Percentiles rank a stretch among this genome's conserved stretches.
Conservation (phyloP, 1,140 invertebrate species). For the Araneus ventricosus region DNA sequence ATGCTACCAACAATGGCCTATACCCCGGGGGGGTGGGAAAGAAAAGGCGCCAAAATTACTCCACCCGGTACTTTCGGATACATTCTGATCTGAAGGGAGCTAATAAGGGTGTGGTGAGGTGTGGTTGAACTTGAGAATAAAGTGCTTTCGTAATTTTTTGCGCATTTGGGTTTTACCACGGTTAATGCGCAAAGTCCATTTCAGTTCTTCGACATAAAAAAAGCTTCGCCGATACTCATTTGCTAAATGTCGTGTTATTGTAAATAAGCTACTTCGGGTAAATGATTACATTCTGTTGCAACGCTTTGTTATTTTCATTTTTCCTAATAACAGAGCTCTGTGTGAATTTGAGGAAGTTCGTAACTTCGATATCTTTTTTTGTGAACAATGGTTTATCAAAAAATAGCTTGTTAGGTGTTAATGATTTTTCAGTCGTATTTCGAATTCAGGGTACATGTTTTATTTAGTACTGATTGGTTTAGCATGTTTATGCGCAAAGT, state of each 20-base stretch:
- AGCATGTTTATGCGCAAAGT: too few relatives aligned
- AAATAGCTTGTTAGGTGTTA: neutral
- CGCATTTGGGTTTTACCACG: neutral
- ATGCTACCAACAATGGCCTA: conserved; percentile 40
- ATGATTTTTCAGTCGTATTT: neutral
- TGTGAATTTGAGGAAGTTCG: neutral
- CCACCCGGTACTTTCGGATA: conserved; percentile 27
- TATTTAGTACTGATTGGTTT: neutral
- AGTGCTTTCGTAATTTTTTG: conserved; percentile 36
- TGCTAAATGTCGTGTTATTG: neutral
- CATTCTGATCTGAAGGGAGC: neutral
- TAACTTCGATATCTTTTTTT: neutral
- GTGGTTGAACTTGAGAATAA: conserved; percentile 16
- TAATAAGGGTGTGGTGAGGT: conserved; percentile 47
- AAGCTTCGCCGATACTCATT: neutral
- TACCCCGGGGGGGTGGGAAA: conserved; percentile 41
- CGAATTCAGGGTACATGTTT: neutral
- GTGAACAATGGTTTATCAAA: neutral
- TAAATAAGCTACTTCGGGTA: neutral
- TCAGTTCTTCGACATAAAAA: neutral
- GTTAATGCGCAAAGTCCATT: conserved; percentile 3
- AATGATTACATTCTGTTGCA: conserved; percentile 9
- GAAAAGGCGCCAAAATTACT: conserved; percentile 24
- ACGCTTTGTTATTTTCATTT: conserved; percentile 17
- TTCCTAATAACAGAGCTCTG: neutral